Base-by-base conservation (phyloP, 2,888 invertebrate genomes). In the Barypeithes pellucidus region DNA sequence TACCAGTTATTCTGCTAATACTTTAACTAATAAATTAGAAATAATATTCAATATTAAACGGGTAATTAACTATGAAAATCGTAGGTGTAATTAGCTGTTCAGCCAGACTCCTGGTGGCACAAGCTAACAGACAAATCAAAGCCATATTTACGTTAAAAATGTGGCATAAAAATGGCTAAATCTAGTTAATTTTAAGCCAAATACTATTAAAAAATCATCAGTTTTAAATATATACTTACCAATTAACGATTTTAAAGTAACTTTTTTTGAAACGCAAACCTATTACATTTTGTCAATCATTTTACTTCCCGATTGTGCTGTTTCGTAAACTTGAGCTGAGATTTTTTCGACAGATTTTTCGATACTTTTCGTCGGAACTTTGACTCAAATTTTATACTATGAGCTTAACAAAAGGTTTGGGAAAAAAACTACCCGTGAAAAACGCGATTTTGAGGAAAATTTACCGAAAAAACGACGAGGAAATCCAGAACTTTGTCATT, bases 281-380 rank as follows among this genome's bases (percentile, higher is more conserved):
- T 77, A 70, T 75, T 75, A 75, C 73, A 76, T 75, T 78, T 78
- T 76, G 74, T 73, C 75, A 70, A 70, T 75, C 75, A 78, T 77
- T 76, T 68, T 61, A 61, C 61, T 75, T 73, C 75, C 63, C 72
- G 75, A 78, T 71, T 72, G 67, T 73, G 72, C 65, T 76, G 72
- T 73, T 75, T 67, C 45, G 54, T 75, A 72, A 75, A 74, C 70
- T 75, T 68, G 67, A 45, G 62, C 68, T 67, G 69, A 62, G 65
- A 68, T 61, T 76, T 73, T 73, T 71, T 52, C 71, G 57, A 62
- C 61, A 52, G 60, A 20, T 66, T 71, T 59, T 29, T 29, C 9
- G 12, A 18, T 39, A 62, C 22, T 61, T 52, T 47, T 24, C 36
- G 41, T 16, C 12, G 22, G 60, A 68, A 16, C 61, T 68, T 68